Percentiles rank a stretch among this genome's conserved stretches.
These are phyloP conservation scores for Sparidentex hasta DNA, from an alignment of 2,797 vertebrate genomes.

Conservation along the genomic window DNA sequence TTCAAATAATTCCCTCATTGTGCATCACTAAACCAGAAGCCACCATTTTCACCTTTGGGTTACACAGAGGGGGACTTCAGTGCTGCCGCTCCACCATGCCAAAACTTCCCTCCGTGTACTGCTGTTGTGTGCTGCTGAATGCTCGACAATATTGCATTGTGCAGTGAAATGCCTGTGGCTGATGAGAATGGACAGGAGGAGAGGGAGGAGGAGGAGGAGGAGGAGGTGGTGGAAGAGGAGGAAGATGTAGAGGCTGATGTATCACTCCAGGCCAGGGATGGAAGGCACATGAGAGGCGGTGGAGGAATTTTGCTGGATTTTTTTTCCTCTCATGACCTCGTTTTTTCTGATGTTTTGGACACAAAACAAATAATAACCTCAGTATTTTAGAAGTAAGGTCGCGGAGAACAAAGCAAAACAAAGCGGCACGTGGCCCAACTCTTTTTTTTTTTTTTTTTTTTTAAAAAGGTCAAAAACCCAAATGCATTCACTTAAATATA, in stretches of 20 bases:
- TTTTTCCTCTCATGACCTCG: conserved; percentile 29
- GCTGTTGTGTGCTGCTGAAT: conserved; percentile 55
- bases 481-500: conserved; percentile 40
- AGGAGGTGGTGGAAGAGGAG: conserved; percentile 36
- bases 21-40: conserved; percentile 44
- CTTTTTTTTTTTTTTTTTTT: neutral
- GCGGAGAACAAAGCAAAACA: conserved; percentile 1
- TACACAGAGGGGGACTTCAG: neutral
- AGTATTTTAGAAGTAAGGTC: neutral
- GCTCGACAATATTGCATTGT: conserved; percentile 69
- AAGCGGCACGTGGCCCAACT: neutral
- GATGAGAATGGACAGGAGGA: conserved; percentile 71
- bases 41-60: conserved; percentile 45
- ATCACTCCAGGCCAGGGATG: conserved; percentile 60
- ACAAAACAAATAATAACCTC: conserved; percentile 18
- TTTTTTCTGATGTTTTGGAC: conserved; percentile 47
- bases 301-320: conserved; percentile 37
- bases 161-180: conserved; percentile 66
- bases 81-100: conserved; percentile 22
- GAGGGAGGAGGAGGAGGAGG: conserved; percentile 47
- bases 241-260: conserved; percentile 58
- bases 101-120: conserved; percentile 35
- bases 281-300: conserved; percentile 57
- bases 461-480: conserved; percentile 17
- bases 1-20: conserved; percentile 50